Evolutionary conservation across 2,797 vertebrate genomes (phyloP).

Genomic region (Anguilla megastoma): DNA sequence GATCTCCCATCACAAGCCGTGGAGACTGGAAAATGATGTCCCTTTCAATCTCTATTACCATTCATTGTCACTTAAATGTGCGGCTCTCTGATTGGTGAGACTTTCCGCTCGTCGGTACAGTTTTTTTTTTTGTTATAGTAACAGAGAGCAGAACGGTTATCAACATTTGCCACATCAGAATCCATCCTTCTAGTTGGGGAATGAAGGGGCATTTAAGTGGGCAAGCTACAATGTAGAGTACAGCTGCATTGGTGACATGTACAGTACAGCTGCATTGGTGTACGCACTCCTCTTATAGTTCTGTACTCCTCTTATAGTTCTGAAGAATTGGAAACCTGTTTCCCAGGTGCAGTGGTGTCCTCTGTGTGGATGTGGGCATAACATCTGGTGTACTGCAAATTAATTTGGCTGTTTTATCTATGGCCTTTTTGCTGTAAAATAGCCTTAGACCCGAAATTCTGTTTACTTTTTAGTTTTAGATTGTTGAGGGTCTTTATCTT

Average conservation of each 20-base stretch:
- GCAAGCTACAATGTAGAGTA: neutral
- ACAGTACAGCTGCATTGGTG: neutral
- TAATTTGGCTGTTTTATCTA: too few relatives aligned
- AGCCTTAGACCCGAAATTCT: too few relatives aligned
- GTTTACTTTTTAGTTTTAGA: too few relatives aligned
- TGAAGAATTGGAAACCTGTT: neutral
- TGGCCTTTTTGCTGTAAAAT: too few relatives aligned
- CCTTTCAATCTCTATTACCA: neutral
- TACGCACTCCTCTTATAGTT: neutral
- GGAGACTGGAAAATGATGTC: slow-evolving; percentile 27
- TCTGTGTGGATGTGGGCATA: too few relatives aligned
- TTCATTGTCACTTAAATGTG: neutral
- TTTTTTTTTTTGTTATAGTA: neutral
- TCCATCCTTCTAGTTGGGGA: neutral
- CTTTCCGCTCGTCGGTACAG: neutral
- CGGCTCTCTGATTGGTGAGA: neutral
- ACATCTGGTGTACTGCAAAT: too few relatives aligned
- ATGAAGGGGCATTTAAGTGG: neutral
- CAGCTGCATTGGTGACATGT: too few relatives aligned
- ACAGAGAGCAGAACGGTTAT: neutral
- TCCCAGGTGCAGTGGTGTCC: neutral
- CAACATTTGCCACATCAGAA: neutral
- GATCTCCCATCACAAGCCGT: slow-evolving; percentile 16
- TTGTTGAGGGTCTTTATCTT: too few relatives aligned
- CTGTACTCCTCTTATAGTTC: too few relatives aligned